Base-by-base conservation (phyloP, 1,140 invertebrate species). In the Lasaia peninsularis region DNA sequence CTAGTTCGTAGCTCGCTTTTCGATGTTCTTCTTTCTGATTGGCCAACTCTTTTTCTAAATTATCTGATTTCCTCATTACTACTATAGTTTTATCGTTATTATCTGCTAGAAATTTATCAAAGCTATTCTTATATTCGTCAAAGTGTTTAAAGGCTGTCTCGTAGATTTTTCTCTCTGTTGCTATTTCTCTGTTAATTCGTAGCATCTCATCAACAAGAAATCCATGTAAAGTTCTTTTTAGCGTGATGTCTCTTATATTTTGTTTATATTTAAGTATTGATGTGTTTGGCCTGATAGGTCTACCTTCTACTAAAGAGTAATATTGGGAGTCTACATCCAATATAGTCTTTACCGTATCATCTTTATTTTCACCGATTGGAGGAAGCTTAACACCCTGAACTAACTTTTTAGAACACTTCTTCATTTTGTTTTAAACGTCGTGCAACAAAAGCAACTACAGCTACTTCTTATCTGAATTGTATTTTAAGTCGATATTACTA, bases 61-160 rank as follows among this genome's bases (percentile, higher is more conserved):
- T 59, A 58, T 92, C 91, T 0, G 91, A 91, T 67, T 89, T 76
- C 6, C 80, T 74, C 62, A 94, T 77, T 1, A 92, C 72, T 8
- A 71, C 63, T 79, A 93, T 93, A 1, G 92, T 92, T 56, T 87
- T 86, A 55, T 91, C 84, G 62, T 94, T 91, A 69, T 93, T 92
- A 49, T 91, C 80, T 1, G 89, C 90, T 5, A 94, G 73, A 69
- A 93, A 93, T 55, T 92, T 89, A 67, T 94, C 92, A 63, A 94
- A 93, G 51, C 86, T 86, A 32, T 89, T 86, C 3, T 92, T 83
- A 60, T 91, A 92, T 37, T 86, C 86, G 33, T 89, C 83, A 65
- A 91, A 92, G 51, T 90, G 81, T 63, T 90, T 88, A 56, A 90
- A 90, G 1, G 92, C 89, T n/a, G 85, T 77, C 33, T 91, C 78